These are phyloP conservation scores for Mustela lutreola DNA, from an alignment of 2,113 vertebrate species.

Conservation along the genomic window DNA sequence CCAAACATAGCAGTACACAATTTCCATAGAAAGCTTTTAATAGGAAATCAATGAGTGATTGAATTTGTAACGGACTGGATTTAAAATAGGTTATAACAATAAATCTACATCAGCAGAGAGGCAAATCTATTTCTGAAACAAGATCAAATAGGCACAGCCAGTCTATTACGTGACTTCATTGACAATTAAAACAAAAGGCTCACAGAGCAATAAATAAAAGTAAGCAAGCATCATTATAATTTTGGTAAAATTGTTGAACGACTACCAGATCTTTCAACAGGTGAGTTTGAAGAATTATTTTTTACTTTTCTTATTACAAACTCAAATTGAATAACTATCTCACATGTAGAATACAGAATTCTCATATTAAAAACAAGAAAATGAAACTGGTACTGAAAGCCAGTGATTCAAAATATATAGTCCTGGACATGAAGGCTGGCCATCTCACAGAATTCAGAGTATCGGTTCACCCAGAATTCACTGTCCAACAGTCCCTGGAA, in stretches of 20 bases:
- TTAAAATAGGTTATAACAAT: conserved; percentile 45
- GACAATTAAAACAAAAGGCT: neutral
- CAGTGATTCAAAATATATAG: neutral
- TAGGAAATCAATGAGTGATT: conserved; percentile 49
- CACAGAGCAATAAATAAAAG: neutral
- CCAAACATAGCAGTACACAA: neutral
- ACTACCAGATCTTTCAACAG: neutral
- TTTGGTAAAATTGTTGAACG: neutral
- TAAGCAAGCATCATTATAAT: neutral
- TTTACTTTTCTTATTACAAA: conserved; percentile 20
- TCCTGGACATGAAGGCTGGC: neutral
- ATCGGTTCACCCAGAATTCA: neutral
- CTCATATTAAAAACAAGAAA: neutral
- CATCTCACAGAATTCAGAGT: conserved; percentile 12
- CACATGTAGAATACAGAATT: neutral
- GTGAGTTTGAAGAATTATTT: neutral
- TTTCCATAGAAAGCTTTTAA: conserved; percentile 22
- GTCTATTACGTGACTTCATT: neutral
- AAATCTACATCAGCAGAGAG: conserved; percentile 32
- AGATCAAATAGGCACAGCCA: neutral
- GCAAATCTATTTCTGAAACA: conserved; percentile 22
- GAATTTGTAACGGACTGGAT: conserved; percentile 10
- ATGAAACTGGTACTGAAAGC: neutral
- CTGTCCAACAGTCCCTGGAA: neutral
- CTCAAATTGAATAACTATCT: conserved; percentile 3